phyloP scores from a whole-genome alignment of 2,113 vertebrate genomes.

The Tragelaphus strepsiceros region DNA sequence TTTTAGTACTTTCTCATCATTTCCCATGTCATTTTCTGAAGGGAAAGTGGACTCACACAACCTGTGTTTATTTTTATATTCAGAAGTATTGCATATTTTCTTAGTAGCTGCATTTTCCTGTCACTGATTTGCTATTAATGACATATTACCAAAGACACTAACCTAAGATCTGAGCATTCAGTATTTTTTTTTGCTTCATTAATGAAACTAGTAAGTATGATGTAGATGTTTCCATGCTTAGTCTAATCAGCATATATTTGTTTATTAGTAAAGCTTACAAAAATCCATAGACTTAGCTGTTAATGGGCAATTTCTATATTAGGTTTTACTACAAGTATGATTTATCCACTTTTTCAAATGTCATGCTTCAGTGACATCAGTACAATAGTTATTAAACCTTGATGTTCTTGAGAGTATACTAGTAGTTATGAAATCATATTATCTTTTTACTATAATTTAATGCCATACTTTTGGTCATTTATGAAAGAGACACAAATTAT shows the following conservation, averaged over 20 bases:
- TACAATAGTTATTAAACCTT: neutral
- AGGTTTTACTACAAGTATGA: neutral
- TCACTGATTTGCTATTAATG: conserved; percentile 25
- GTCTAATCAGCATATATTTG: neutral
- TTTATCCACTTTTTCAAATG: neutral
- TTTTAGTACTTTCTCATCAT: neutral
- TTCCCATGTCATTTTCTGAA: neutral
- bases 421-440: neutral
- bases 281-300: neutral
- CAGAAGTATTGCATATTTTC: neutral
- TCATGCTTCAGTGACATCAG: neutral
- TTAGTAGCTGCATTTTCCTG: neutral
- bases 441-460: neutral
- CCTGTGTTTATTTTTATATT: neutral
- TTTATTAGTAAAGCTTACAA: neutral
- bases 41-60: neutral
- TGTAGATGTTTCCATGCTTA: neutral
- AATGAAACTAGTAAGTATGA: conserved; percentile 16
- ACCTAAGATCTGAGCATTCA: conserved; percentile 19
- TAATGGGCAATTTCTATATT: neutral
- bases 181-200: neutral
- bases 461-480: neutral
- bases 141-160: neutral
- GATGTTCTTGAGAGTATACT: neutral
- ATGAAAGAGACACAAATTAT: neutral